A percentile compares a stretch with the other conserved stretches of the same genome.
These are phyloP conservation scores for Tenthredo notha DNA, from an alignment of 2,888 invertebrate genomes.

Conservation along the genomic window DNA sequence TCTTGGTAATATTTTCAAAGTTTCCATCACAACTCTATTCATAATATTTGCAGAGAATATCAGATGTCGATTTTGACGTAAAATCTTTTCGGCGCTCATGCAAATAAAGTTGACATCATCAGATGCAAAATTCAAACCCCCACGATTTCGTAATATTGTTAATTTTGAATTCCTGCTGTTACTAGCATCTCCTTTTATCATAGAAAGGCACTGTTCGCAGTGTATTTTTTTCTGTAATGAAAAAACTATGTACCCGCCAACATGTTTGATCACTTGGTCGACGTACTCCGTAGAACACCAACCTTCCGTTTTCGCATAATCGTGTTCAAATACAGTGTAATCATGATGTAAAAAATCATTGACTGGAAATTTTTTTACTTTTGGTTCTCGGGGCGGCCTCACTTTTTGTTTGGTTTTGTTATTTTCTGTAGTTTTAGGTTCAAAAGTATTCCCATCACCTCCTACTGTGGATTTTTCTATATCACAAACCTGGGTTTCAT, in stretches of 20 bases:
- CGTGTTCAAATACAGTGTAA: slow-evolving; percentile 16
- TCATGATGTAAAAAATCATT: neutral
- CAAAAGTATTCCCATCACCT: neutral
- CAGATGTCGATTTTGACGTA: slow-evolving; percentile 7
- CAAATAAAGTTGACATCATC: slow-evolving; percentile 52
- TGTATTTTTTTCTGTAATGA: slow-evolving; percentile 51
- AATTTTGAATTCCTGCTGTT: slow-evolving; percentile 38
- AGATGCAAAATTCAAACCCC: slow-evolving; percentile 55
- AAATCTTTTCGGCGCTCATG: slow-evolving; percentile 46
- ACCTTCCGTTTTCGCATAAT: slow-evolving; percentile 30
- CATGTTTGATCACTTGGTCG: slow-evolving; percentile 52
- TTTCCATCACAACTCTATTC: slow-evolving; percentile 47
- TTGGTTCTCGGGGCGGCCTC: too few relatives aligned
- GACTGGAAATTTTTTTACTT: neutral
- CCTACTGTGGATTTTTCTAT: neutral
- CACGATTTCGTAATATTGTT: slow-evolving; percentile 52
- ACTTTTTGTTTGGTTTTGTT: neutral
- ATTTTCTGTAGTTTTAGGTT: neutral
- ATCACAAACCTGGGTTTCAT: neutral
- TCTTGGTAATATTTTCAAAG: slow-evolving; percentile 52
- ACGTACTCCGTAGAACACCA: slow-evolving; percentile 51
- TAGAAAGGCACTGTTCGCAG: slow-evolving; percentile 48
- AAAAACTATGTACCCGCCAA: slow-evolving; percentile 51
- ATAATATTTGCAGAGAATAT: slow-evolving; percentile 37
- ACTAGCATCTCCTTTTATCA: slow-evolving; percentile 27